These are phyloP conservation scores for Heliconius hortense DNA, from an alignment of 2,888 invertebrate species.

Conservation along the genomic window DNA sequence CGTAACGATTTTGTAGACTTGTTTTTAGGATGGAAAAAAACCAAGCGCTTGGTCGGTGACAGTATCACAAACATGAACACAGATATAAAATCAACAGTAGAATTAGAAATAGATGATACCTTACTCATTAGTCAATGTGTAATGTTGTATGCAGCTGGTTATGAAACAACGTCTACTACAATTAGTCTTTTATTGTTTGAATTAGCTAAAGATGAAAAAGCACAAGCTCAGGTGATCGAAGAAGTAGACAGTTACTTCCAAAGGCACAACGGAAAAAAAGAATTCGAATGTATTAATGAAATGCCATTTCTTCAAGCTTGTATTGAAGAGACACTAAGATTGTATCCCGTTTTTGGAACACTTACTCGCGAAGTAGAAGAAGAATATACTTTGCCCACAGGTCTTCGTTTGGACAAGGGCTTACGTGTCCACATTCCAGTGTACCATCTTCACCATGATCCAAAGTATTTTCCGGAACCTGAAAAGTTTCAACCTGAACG, in stretches of 20 bases:
- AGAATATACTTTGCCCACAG: constrained; percentile 56
- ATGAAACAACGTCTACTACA: constrained; percentile 55
- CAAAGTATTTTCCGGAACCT: constrained; percentile 59
- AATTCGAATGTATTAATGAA: constrained; percentile 54
- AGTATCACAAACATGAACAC: constrained; percentile 51
- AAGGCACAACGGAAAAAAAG: constrained; percentile 44
- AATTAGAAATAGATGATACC: constrained; percentile 58
- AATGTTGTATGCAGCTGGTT: constrained; percentile 68
- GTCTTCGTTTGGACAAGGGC: constrained; percentile 55
- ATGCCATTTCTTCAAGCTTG: constrained; percentile 57
- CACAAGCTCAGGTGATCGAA: constrained; percentile 46
- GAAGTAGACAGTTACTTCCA: constrained; percentile 53
- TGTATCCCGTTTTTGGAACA: constrained; percentile 57
- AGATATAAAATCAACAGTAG: background rate
- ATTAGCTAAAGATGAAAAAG: constrained; percentile 50
- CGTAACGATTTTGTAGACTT: constrained; percentile 27
- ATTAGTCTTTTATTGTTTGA: constrained; percentile 53
- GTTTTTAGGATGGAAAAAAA: constrained; percentile 21
- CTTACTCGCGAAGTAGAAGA: constrained; percentile 58
- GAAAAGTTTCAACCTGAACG: constrained; percentile 58
- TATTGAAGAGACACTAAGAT: constrained; percentile 54
- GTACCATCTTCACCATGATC: constrained; percentile 56
- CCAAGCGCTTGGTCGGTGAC: constrained; percentile 48
- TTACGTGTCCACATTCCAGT: constrained; percentile 60
- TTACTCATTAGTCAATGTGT: constrained; percentile 77